These are phyloP conservation scores for Zalophus californianus DNA, from an alignment of 2,797 vertebrate genomes.

Conservation along the genomic window DNA sequence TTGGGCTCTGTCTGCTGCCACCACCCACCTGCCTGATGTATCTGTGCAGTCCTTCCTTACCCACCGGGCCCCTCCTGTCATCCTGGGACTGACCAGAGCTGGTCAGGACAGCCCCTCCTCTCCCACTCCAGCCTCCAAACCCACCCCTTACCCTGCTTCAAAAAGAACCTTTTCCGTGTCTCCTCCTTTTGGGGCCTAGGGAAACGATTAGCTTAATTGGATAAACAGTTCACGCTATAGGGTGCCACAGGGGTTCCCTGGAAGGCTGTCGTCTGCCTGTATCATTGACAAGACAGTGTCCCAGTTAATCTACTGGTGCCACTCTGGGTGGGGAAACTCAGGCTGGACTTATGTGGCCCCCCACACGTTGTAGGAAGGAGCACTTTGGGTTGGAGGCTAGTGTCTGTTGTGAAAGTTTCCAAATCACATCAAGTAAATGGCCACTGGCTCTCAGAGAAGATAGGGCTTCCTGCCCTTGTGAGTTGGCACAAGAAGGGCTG, in stretches of 20 bases:
- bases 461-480: not conserved
- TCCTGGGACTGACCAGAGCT: too few relatives aligned
- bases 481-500: not conserved
- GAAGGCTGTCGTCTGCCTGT: not conserved
- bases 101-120: too few relatives aligned
- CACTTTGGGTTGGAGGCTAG: not conserved
- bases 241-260: not conserved
- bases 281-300: not conserved
- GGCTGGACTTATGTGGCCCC: not conserved
- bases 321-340: not conserved
- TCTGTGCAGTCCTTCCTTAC: not conserved
- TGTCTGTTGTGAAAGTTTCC: not conserved
- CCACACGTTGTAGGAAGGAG: not conserved
- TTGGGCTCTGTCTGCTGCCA: not conserved
- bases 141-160: not conserved
- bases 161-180: not conserved
- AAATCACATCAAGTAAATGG: not conserved
- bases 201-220: not conserved
- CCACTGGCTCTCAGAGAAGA: not conserved
- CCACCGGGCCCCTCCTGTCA: not conserved
- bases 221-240: not conserved
- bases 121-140: fast-evolving
- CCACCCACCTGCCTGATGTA: not conserved
- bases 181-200: not conserved
- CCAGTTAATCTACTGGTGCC: not conserved